Conservation (phyloP, 1,140 invertebrate genomes). For the Drosophila nannoptera region DNA sequence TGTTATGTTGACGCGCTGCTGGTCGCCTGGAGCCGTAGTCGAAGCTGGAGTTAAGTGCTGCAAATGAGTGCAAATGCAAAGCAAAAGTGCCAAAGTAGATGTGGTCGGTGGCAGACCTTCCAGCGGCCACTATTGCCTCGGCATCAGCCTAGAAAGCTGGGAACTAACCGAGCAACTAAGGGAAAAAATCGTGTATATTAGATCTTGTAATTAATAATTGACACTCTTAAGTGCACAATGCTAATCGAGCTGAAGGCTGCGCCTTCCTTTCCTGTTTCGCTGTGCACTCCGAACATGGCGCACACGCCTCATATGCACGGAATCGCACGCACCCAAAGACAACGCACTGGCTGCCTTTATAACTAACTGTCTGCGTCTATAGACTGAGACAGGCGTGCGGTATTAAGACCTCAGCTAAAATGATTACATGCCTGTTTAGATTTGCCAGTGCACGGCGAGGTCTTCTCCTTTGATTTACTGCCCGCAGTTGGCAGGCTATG, state of each 20-base stretch:
- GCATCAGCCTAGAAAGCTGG: neutral
- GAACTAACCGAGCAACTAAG: neutral
- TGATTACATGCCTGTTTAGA: slow-evolving; percentile 78
- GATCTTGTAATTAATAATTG: neutral
- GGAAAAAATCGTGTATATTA: neutral
- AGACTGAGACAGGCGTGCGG: slow-evolving; percentile 60
- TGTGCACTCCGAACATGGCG: slow-evolving; percentile 47
- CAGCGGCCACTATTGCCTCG: neutral
- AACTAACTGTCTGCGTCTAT: slow-evolving; percentile 65
- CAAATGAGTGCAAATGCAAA: slow-evolving; percentile 56
- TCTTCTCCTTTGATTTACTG: slow-evolving; percentile 45
- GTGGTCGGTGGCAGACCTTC: slow-evolving; percentile 7
- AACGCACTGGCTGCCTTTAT: slow-evolving; percentile 50
- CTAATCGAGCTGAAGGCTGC: neutral
- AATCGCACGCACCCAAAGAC: slow-evolving; percentile 14
- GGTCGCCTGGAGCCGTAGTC: slow-evolving; percentile 27
- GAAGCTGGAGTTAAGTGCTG: slow-evolving; percentile 48
- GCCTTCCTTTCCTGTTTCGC: neutral
- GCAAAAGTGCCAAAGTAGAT: slow-evolving; percentile 35
- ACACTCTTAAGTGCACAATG: neutral
- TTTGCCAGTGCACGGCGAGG: slow-evolving; percentile 57
- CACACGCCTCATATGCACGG: slow-evolving; percentile 41
- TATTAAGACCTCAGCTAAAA: slow-evolving; percentile 75
- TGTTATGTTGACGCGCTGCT: slow-evolving; percentile 58
- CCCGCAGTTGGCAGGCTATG: slow-evolving; percentile 8